Base-by-base conservation (phyloP, 2,113 vertebrate genomes). In the Ciconia maguari region DNA sequence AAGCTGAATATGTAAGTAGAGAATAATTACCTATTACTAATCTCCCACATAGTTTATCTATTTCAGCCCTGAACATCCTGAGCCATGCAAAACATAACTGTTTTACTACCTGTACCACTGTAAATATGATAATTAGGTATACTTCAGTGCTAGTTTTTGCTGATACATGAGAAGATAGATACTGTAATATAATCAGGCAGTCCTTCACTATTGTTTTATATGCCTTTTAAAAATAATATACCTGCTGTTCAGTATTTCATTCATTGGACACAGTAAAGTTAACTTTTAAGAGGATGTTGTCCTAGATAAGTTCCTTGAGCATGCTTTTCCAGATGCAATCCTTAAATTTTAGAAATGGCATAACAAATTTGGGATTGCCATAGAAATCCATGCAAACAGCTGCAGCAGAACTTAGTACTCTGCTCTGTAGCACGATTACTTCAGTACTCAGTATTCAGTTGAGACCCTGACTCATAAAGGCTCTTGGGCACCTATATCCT, bases 11-110 rank as follows among this genome's bases (percentile, higher is more conserved):
- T 98, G 97, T 98, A 98, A 98, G 98, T 98, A 98, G 98, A 98
- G 98, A 98, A 98, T 98, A 98, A 98, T 98, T 98, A 98, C 98
- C 98, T 98, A 98, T 98, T 98, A 98, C 98, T 98, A 98, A 98
- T 98, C 98, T 98, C 98, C 98, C 98, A 98, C 97, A 97, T 98
- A 98, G 98, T 98, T 98, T 98, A 98, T 98, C 98, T 98, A 97
- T 98, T 98, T 98, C 97, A 97, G 93, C 96, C 92, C 96, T 92
- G 97, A 98, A 98, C 97, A 98, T 98, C 97, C 98, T 97, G 97
- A 97, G 97, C 97, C 96, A 98, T 97, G 97, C 97, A 98, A 97
- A 98, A 97, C 97, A 88, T 97, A 98, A 97, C 98, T 94, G 97
- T 98, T 98, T 98, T 98, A 98, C 97, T 98, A 98, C 97, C 97